Base-by-base conservation (phyloP, 1,140 invertebrate species). In the Steinernema khuongi region DNA sequence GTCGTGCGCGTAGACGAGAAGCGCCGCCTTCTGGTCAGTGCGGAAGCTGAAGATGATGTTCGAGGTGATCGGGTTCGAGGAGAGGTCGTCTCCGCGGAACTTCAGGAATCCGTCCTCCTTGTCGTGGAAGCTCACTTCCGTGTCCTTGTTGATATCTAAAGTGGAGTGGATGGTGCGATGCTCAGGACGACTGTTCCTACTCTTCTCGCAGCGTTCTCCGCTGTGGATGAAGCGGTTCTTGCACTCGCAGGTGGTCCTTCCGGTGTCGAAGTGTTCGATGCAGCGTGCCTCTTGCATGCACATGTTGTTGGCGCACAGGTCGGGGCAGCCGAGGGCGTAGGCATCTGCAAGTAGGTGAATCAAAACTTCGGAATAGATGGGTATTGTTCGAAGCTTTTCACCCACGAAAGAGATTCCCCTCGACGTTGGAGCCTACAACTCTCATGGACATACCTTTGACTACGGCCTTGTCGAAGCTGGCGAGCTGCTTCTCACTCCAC, bases 1-100 rank as follows among this genome's bases (percentile, higher is more conserved):
- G 76, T 87, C 86, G 75, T 86, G 80, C 1, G 83, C 81, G 44
- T 87, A 87, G 0, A 86, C 70, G 4, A 87, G 70, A 1, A 86
- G 73, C 22, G 80, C 82, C 30, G 80, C 74, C 28, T 72, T 71
- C 50, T 81, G 76, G 33, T 80, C 79, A 0, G 86, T 87, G 17
- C 86, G 80, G 71, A 86, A 83, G 44, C 83, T 86, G 30, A 87
- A 75, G 19, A 87, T 80, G 17, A 87, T 81, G n/a, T 79, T 85
- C 1, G 75, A 71, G 26, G 79, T 78, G 28, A 86, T 78, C 4
- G 86, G 74, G 32, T 82, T 74, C 7, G 68, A 43, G 1, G 79
- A 77, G 1, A 76, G 74, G 0, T 78, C 67, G 4, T 77, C 69
- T 31, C 79, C 70, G 26, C 76, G 70, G 67, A 83, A 80, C 26